Base-by-base conservation (phyloP, 2,888 invertebrate genomes). In the Lycia hirtaria region DNA sequence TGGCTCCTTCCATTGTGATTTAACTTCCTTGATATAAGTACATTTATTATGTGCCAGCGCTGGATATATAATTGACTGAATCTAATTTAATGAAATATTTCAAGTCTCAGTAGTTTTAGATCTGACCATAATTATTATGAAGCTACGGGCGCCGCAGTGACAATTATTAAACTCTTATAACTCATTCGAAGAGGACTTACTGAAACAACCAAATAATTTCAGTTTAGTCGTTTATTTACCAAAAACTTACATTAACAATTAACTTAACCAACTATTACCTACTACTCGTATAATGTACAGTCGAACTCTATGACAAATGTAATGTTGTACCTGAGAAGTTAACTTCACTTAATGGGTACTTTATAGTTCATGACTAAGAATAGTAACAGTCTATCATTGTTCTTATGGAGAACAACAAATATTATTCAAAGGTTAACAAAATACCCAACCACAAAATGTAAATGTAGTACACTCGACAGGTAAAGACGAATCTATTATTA, bases 261-360 rank as follows among this genome's bases (percentile, higher is more conserved):
- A 48, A 38, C 17, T 52, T 55, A 60, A 58, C 12, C 14, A 54
- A n/a, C n/a, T n/a, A n/a, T 51, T 53, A 56, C 53, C 44, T 44
- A 47, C 5, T 22, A n/a, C n/a, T n/a, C n/a, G n/a, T n/a, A n/a
- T 60, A 60, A 69, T 72, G 59, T 73, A 77, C 73, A 76, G 56
- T 69, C 75, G 63, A 71, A 72, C 65, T 74, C 72, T 69, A 74
- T 67, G 72, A 60, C 59, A 62, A 61, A 37, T 41, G 43, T 48
- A 51, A 58, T 60, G n/a, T 55, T 53, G 54, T 60, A 65, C 52
- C 56, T 35, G 30, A 43, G 51, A 53, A 40, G 45, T 56, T 41
- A 28, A 51, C 49, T 35, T 49, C 7, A 48, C 33, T 49, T 48
- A 48, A 58, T 56, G 33, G 62, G 61, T 57, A 56, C 51, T 38